Base-by-base conservation (phyloP, 2,888 invertebrate species). In the Acrobasis repandana region DNA sequence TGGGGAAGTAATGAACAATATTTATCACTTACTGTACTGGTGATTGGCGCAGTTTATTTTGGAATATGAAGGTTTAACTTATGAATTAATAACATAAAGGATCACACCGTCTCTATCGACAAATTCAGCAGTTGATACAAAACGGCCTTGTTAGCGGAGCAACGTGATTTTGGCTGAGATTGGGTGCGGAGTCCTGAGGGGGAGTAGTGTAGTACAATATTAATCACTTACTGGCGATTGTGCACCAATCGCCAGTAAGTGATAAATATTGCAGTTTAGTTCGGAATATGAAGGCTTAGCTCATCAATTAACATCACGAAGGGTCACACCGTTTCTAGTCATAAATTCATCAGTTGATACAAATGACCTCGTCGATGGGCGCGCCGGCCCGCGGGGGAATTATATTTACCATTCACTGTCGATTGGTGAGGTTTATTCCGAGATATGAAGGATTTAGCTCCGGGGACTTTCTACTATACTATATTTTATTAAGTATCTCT, bases 161-260 rank as follows among this genome's bases (percentile, higher is more conserved):
- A 72, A 72, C 64, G 66, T 72, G 72, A 79, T 74, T 68, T 63
- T 65, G 61, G 63, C 60, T 60, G 64, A 72, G 74, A 75, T 77
- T 72, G 72, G 73, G 72, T 68, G 66, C 63, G 69, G 61, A 3
- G 20, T 47, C 67, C 73, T 61, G 66, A 10, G 36, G 16, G 52
- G 10, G 16, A 36, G 9, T 10, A 36, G 15, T 36, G 36, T 36
- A n/a, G n/a, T n/a, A n/a, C n/a, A n/a, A 52, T 36, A 52, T 36
- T 36, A 16, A 52, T 52, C 16, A 52, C 36, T 52, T 38, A 36
- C 28, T 20, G 36, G 52, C 18, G 36, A 52, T 36, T 15, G 10
- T 34, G 4, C 34, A n/a, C n/a, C n/a, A n/a, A n/a, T 34, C 34
- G 9, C 4, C 34, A 9, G 34, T 4, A 34, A 34, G 6, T 34